Conservation (phyloP, 1,140 invertebrate genomes). For the Vanessa atalanta region DNA sequence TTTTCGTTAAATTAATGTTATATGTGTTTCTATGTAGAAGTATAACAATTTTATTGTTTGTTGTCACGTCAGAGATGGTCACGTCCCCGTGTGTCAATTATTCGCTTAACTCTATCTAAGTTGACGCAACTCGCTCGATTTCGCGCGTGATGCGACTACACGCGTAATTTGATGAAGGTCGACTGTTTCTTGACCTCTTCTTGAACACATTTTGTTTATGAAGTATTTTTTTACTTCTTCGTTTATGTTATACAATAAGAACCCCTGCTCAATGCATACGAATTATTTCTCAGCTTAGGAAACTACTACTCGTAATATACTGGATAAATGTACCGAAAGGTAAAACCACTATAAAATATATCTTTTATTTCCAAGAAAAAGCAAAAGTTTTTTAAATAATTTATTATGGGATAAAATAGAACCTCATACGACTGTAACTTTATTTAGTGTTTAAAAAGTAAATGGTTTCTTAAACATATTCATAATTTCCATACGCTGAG, state of each 20-base stretch:
- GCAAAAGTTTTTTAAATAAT: not conserved
- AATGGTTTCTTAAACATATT: conserved; percentile 19
- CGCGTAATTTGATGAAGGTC: conserved; percentile 21
- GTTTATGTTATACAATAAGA: not conserved
- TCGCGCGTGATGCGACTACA: conserved; percentile 24
- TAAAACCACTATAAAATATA: too few relatives aligned
- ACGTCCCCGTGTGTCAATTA: conserved; percentile 19
- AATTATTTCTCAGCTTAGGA: not conserved
- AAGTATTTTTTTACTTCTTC: not conserved
- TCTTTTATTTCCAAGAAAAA: too few relatives aligned
- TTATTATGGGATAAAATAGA: not conserved
- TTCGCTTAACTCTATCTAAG: conserved; percentile 27
- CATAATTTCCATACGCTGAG: conserved; percentile 18
- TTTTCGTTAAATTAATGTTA: not conserved
- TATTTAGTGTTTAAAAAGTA: conserved; percentile 14
- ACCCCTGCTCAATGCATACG: not conserved
- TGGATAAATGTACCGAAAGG: too few relatives aligned
- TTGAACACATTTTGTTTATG: not conserved
- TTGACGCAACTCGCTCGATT: conserved; percentile 28
- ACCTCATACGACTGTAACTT: conserved; percentile 7
- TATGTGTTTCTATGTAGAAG: not conserved
- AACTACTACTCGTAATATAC: too few relatives aligned
- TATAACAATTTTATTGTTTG: not conserved
- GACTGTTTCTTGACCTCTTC: conserved; percentile 9
- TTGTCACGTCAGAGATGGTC: conserved; percentile 16